These are phyloP conservation scores for Falco rusticolus DNA, from an alignment of 2,797 vertebrate genomes.

Conservation along the genomic window DNA sequence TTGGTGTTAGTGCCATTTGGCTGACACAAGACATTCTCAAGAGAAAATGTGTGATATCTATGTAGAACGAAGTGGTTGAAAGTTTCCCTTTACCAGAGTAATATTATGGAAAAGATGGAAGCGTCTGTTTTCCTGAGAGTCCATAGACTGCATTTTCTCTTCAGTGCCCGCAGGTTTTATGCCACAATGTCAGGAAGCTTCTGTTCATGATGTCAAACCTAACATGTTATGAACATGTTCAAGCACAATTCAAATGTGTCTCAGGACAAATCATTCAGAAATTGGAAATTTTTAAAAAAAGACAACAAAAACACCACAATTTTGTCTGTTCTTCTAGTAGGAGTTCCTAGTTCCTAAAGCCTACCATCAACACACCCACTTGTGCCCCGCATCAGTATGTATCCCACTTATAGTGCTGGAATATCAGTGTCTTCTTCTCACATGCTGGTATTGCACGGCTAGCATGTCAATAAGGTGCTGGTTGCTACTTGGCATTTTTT, in stretches of 20 bases:
- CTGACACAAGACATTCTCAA: not conserved
- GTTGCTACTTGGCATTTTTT: not conserved
- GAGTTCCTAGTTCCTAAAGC: not conserved
- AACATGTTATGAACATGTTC: not conserved
- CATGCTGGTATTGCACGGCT: too few species aligned
- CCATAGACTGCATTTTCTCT: not conserved
- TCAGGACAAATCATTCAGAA: not conserved
- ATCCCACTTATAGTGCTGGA: not conserved
- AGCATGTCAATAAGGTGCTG: not conserved
- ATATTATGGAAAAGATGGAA: not conserved
- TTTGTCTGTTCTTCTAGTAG: not conserved
- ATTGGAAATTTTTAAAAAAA: not conserved
- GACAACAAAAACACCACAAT: too few species aligned
- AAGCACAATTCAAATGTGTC: not conserved
- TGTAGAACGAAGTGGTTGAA: not conserved
- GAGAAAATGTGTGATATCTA: not conserved
- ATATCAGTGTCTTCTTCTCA: not conserved
- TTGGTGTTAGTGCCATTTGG: not conserved
- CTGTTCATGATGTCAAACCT: not conserved
- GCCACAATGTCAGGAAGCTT: not conserved
- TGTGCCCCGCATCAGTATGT: not conserved
- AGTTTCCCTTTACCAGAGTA: not conserved
- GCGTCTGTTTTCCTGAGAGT: not conserved
- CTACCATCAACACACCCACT: not conserved
- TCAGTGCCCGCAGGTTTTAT: not conserved